Base-by-base conservation (phyloP, 2,797 vertebrate genomes). In the Pipistrellus pygmaeus region DNA sequence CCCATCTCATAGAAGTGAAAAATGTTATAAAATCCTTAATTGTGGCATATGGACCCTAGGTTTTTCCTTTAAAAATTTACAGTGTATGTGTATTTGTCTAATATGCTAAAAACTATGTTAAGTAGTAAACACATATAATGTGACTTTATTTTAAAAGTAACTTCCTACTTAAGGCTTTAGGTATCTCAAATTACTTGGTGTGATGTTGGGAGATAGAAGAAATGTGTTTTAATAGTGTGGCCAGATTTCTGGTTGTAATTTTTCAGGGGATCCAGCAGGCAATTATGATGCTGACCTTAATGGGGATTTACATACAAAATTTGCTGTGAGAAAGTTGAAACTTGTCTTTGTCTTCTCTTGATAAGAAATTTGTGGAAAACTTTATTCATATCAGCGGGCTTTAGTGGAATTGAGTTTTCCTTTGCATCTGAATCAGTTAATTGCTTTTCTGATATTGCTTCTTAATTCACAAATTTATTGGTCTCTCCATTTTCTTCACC, bases 91-190 rank as follows among this genome's bases (percentile, higher is more conserved):
- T 80, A 32, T 64, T 66, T 93, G 30, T 80, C 41, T 81, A 41
- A 48, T 62, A 60, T 5, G n/a, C 27, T 57, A 38, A 92, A 60
- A 90, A 44, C 4, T 46, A 15, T 71, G 41, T 35, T 68, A 90
- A 90, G 7, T 23, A 60, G 25, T 69, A 66, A 92, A 44, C 62
- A 55, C 3, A 32, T 57, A 6, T 44, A 62, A 38, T 77, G 8
- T 91, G 27, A 77, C 62, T 90, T 80, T 71, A 83, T 95, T 86
- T 88, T 68, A 73, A 82, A 91, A 68, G 35, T 62, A 27, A 75
- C 82, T 96, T 91, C 32, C 38, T 53, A 32, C 35, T 8, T 82
- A 41, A 55, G 35, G 8, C 38, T 85, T 87, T 94, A 25, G 15
- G 12, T 73, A 23, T 95, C 2, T 78, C 13, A 83, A 7, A 21